phyloP scores from a whole-genome alignment of 2,888 invertebrate genomes.

The Sesia apiformis region DNA sequence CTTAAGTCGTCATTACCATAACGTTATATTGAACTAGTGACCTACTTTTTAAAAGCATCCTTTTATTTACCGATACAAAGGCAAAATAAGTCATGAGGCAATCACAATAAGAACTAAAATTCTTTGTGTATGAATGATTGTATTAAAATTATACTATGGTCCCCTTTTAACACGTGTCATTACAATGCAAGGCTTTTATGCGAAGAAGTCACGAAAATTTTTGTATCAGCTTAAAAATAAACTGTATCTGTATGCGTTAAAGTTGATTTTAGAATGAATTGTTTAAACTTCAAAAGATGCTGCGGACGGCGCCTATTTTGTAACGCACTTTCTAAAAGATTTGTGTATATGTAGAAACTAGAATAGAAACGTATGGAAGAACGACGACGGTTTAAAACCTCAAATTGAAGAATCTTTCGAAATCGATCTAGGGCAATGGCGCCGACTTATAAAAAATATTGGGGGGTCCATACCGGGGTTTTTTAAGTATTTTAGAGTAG shows the following conservation, averaged over 20 bases:
- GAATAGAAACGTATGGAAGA: too few species aligned
- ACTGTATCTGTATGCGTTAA: conserved; percentile 5
- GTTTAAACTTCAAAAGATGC: conserved; percentile 4
- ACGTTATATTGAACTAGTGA: conserved; percentile 10
- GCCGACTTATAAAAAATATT: too few species aligned
- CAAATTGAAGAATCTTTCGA: too few species aligned
- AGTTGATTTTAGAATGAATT: not conserved
- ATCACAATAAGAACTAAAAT: not conserved
- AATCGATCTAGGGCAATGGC: too few species aligned
- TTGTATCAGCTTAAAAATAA: conserved; percentile 4
- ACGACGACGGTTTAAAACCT: too few species aligned
- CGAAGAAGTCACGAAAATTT: conserved; percentile 19
- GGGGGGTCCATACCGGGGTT: too few species aligned
- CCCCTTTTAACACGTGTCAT: conserved; percentile 25
- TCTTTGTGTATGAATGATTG: not conserved
- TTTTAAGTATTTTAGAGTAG: too few species aligned
- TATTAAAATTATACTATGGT: conserved; percentile 16
- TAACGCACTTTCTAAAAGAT: conserved; percentile 17
- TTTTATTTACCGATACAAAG: not conserved
- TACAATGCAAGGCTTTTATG: conserved; percentile 27
- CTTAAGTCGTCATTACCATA: not conserved
- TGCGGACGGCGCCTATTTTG: conserved; percentile 13
- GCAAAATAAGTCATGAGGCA: not conserved
- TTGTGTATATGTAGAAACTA: conserved; percentile 16
- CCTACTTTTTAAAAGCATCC: conserved; percentile 14